Evolutionary conservation across 2,888 invertebrate species (phyloP).

Genomic region (Heteropelma amictum): DNA sequence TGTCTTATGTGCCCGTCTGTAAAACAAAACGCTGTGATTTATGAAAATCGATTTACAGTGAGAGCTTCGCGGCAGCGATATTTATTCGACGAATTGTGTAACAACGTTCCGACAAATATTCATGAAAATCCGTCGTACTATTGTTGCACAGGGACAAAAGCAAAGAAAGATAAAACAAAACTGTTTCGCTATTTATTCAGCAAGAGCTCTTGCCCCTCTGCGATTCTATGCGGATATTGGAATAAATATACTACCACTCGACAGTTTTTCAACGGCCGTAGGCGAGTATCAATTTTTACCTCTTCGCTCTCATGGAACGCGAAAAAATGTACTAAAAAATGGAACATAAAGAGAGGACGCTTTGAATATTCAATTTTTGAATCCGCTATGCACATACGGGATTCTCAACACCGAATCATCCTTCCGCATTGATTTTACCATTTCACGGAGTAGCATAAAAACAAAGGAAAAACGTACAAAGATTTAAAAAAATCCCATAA

Average conservation of each 20-base stretch:
- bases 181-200: conserved; percentile 1
- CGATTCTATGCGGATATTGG: conserved; percentile 18
- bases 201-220: not conserved
- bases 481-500: too few relatives aligned
- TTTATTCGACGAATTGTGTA: conserved; percentile 15
- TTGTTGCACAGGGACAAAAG: not conserved
- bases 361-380: conserved; percentile 44
- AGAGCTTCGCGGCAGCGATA: not conserved
- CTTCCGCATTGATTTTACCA: not conserved
- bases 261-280: conserved; percentile 13
- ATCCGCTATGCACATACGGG: not conserved
- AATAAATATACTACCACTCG: not conserved
- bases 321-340: not conserved
- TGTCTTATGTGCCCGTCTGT: conserved; percentile 24
- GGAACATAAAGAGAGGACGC: not conserved
- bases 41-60: conserved; percentile 14
- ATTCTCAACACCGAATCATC: not conserved
- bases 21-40: conserved; percentile 21
- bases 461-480: too few relatives aligned
- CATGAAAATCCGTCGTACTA: conserved; percentile 6
- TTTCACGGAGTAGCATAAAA: too few relatives aligned
- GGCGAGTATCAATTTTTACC: conserved; percentile 43
- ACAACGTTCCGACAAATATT: conserved; percentile 32
- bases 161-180: not conserved
- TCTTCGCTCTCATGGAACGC: conserved; percentile 3